A percentile compares a stretch with the other conserved stretches of the same genome.
These are phyloP conservation scores for Cynodonichthys magdalenae DNA, from an alignment of 2,797 vertebrate genomes.

Conservation along the genomic window DNA sequence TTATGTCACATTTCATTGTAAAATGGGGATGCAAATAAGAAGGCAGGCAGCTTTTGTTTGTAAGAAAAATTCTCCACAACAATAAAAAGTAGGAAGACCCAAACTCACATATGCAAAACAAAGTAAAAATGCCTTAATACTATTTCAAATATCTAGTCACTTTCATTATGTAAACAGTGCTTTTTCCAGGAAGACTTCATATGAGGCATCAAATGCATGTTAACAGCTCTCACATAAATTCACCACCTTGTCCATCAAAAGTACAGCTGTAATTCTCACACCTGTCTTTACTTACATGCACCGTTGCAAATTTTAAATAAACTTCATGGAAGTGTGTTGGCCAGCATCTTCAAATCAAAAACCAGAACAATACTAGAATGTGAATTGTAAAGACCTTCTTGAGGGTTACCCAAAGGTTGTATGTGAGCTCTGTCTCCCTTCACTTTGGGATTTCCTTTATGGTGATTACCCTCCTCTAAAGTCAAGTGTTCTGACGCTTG, in stretches of 20 bases:
- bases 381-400: conserved; percentile 23
- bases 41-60: neutral
- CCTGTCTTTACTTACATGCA: conserved; percentile 41
- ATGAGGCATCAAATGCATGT: neutral
- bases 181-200: no score
- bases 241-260: conserved; percentile 1
- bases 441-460: conserved; percentile 27
- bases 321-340: conserved; percentile 26
- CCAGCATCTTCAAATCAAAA: conserved; percentile 44
- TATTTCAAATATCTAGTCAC: no score
- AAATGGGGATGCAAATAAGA: neutral
- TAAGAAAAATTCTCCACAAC: neutral
- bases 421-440: conserved; percentile 18
- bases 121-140: no score
- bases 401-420: conserved; percentile 44
- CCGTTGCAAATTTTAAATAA: conserved; percentile 39
- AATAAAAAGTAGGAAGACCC: no score
- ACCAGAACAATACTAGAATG: conserved; percentile 20
- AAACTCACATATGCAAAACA: no score
- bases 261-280: conserved; percentile 30
- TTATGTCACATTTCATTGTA: neutral
- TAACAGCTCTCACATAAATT: neutral
- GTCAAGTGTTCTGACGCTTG: conserved; percentile 53
- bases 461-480: conserved; percentile 33
- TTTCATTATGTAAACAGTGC: no score